Conservation (phyloP, 92 coral and sea anemone genomes). For the Ricordea florida region DNA sequence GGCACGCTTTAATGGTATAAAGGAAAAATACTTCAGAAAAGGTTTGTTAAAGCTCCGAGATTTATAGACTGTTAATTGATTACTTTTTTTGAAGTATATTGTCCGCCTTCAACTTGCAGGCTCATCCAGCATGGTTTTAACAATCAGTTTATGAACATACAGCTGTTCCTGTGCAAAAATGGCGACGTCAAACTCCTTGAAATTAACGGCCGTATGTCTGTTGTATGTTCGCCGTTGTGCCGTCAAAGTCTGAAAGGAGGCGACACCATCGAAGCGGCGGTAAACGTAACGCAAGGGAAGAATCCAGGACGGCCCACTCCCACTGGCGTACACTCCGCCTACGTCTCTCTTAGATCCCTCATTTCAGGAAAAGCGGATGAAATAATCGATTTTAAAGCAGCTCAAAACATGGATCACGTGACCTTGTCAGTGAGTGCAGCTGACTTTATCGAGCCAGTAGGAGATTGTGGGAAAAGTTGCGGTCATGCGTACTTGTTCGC, state of each 20-base stretch:
- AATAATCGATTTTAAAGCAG: not conserved
- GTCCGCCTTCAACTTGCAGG: no score
- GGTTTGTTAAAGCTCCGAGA: no score
- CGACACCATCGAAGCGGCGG: no score
- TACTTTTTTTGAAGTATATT: no score
- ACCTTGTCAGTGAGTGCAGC: not conserved
- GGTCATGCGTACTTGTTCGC: not conserved
- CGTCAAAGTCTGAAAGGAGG: no score
- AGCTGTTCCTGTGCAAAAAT: slow-evolving; percentile 2
- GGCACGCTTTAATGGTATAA: no score
- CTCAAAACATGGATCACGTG: not conserved
- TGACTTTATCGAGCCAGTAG: not conserved
- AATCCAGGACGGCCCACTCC: no score
- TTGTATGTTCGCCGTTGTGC: not conserved
- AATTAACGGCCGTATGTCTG: not conserved
- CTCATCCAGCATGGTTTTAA: not conserved
- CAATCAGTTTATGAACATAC: not conserved
- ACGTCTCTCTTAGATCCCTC: no score
- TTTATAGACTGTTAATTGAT: no score
- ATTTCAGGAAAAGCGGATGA: not conserved
- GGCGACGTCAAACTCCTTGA: not conserved
- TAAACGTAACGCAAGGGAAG: no score
- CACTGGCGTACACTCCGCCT: no score
- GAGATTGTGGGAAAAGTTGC: not conserved
- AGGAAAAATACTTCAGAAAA: no score